Percentiles rank a stretch among this genome's conserved stretches.
These are phyloP conservation scores for Lucinisca nassula DNA, from an alignment of 2,888 invertebrate genomes.

Conservation along the genomic window DNA sequence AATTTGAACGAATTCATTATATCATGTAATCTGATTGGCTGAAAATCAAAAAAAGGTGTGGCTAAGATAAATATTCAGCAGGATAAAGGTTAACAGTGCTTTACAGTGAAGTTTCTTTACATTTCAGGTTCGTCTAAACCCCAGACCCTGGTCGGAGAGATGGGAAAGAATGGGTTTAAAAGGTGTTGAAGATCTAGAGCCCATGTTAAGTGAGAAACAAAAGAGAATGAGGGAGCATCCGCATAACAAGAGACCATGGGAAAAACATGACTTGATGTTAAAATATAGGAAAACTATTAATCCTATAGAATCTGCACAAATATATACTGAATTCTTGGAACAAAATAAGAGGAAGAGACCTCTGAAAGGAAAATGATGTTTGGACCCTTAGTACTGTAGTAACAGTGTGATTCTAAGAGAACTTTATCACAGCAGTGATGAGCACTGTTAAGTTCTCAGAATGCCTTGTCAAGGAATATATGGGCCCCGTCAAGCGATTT, in stretches of 20 bases:
- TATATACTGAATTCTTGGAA: conserved; percentile 30
- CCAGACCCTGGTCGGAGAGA: conserved; percentile 95
- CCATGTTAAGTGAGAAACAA: conserved; percentile 71
- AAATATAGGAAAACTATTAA: conserved; percentile 62
- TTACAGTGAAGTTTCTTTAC: neutral
- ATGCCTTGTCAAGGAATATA: too few species aligned
- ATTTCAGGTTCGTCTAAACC: conserved; percentile 89
- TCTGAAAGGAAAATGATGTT: too few species aligned
- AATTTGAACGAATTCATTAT: too few species aligned
- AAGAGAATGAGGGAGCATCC: conserved; percentile 88
- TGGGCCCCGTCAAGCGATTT: too few species aligned
- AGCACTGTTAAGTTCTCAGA: too few species aligned
- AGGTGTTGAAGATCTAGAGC: conserved; percentile 79
- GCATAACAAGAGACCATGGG: conserved; percentile 91
- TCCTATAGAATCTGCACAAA: conserved; percentile 35
- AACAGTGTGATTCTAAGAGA: too few species aligned
- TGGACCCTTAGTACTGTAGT: too few species aligned
- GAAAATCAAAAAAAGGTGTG: too few species aligned
- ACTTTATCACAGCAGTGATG: too few species aligned
- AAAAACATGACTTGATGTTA: conserved; percentile 96
- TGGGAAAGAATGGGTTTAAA: conserved; percentile 91
- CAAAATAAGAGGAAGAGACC: neutral
- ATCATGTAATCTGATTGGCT: too few species aligned
- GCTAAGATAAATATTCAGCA: too few species aligned
- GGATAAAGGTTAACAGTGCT: too few species aligned